These are phyloP conservation scores for Aegithalos caudatus DNA, from an alignment of 2,113 vertebrate species.

Conservation along the genomic window DNA sequence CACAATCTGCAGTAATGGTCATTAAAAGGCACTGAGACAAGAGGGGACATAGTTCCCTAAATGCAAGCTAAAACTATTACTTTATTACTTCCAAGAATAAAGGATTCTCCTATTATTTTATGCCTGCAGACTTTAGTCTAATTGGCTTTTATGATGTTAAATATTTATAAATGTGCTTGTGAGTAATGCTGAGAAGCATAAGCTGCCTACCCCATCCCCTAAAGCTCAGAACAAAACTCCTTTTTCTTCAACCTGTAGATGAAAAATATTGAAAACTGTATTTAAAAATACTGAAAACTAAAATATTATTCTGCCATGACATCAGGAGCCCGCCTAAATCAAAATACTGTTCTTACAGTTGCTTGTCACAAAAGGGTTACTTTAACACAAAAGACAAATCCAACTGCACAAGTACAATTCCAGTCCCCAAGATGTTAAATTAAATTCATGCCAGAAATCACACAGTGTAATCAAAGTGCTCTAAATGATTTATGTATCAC, in stretches of 20 bases:
- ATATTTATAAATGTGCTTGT: not conserved
- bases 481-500: not conserved
- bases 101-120: not conserved
- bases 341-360: not conserved
- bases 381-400: not conserved
- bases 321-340: not conserved
- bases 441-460: not conserved
- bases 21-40: not conserved
- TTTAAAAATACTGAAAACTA: too few species aligned
- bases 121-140: not conserved
- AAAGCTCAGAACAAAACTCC: not conserved
- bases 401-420: not conserved
- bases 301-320: not conserved
- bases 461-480: not conserved
- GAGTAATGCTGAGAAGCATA: not conserved
- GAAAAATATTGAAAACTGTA: not conserved
- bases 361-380: not conserved
- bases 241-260: not conserved
- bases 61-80: not conserved
- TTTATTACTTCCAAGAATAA: not conserved
- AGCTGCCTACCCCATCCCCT: not conserved
- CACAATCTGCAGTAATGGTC: not conserved
- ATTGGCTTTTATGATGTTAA: not conserved
- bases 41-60: fast-evolving
- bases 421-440: not conserved